Conservation (phyloP, 2,113 vertebrate species). For the Gallinago undulata region DNA sequence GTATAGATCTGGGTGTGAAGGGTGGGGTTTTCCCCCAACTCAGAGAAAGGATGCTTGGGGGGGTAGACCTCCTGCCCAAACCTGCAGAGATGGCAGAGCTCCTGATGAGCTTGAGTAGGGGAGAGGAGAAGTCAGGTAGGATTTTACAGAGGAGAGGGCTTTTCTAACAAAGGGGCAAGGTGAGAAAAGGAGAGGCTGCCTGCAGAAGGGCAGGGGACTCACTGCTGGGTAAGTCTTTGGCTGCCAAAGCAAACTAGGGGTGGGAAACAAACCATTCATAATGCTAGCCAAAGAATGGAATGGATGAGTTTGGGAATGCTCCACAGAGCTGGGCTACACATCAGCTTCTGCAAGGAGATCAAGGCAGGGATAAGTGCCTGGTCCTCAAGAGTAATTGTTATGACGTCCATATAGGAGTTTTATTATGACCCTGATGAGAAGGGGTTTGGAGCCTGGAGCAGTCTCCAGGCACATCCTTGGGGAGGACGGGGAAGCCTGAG, state of each 20-base stretch:
- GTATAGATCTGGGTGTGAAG: neutral
- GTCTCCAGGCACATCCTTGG: neutral
- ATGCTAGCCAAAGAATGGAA: neutral
- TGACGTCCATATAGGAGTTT: neutral
- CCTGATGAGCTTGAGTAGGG: neutral
- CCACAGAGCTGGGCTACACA: neutral
- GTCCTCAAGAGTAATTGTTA: neutral
- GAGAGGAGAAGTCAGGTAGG: neutral
- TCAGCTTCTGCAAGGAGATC: neutral
- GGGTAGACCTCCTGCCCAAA: neutral
- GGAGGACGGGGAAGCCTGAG: neutral
- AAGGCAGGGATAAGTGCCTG: neutral
- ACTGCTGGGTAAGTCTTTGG: neutral
- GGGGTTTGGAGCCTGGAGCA: neutral
- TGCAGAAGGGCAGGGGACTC: neutral
- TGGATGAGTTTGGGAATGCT: neutral
- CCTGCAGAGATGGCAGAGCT: neutral
- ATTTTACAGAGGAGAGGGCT: neutral
- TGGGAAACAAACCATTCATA: neutral
- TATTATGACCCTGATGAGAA: neutral
- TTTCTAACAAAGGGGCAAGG: neutral
- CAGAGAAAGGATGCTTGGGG: neutral
- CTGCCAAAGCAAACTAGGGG: neutral
- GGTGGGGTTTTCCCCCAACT: rapidly evolving
- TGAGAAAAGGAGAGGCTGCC: neutral